Evolutionary conservation across 2,797 vertebrate species (phyloP).

Genomic region (Emydoidea blandingii): DNA sequence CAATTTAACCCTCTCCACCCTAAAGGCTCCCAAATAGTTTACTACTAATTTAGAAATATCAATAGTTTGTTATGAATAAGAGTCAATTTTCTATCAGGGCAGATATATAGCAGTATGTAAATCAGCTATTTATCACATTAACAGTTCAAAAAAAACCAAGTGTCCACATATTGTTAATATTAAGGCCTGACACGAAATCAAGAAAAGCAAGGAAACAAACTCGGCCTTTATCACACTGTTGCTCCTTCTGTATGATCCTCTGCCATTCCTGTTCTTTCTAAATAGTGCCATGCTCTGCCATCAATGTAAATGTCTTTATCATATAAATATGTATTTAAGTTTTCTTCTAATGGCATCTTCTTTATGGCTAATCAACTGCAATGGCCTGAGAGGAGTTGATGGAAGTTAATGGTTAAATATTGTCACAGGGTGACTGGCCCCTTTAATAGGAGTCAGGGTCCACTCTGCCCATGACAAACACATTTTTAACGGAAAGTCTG

Average conservation of each 20-base stretch:
- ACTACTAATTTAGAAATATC: background rate
- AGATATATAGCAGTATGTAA: background rate
- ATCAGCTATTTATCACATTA: background rate
- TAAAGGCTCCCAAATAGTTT: background rate
- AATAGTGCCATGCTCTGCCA: background rate
- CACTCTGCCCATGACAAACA: background rate
- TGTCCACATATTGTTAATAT: background rate
- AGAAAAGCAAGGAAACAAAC: background rate
- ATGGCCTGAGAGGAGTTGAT: background rate
- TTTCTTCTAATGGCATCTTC: background rate
- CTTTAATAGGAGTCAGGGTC: background rate
- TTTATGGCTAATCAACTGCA: background rate
- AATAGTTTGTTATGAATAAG: background rate
- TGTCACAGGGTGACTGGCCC: background rate
- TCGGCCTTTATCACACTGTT: rapidly evolving
- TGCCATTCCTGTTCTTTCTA: background rate
- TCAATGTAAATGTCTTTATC: too few species aligned
- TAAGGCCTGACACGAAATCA: background rate
- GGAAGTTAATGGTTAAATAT: background rate
- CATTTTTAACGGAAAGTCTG: background rate
- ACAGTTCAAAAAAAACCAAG: background rate
- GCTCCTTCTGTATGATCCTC: background rate
- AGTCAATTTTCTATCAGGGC: background rate
- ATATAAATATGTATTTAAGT: rapidly evolving
- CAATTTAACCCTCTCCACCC: background rate